Evolutionary conservation across 2,797 vertebrate species (phyloP).

Genomic region (Schizopygopsis malacanthus): DNA sequence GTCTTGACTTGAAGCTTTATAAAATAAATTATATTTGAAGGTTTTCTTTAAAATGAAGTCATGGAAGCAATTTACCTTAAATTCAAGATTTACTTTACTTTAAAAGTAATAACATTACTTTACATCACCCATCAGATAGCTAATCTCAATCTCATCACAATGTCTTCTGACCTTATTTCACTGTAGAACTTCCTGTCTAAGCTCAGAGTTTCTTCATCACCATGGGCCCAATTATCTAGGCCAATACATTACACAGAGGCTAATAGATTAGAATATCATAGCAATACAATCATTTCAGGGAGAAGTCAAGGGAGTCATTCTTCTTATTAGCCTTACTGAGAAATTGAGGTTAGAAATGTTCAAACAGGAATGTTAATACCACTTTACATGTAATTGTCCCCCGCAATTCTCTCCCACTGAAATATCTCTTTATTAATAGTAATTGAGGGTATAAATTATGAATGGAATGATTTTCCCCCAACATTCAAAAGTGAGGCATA

Average conservation of each 20-base stretch:
- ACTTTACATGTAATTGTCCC: constrained; percentile 98
- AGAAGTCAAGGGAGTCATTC: constrained; percentile 99
- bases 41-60: constrained; percentile 30
- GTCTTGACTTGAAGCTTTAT: constrained; percentile 19
- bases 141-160: constrained; percentile 71
- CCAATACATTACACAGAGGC: constrained; percentile 97
- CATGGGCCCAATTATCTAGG: constrained; percentile 94
- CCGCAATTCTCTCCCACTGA: constrained; percentile 88
- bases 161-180: constrained; percentile 57
- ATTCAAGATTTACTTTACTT: constrained; percentile 7
- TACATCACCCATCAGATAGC: constrained; percentile 16
- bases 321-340: constrained; percentile 99
- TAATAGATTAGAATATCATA: constrained; percentile 99
- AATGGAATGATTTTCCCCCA: constrained; percentile 97
- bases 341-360: constrained; percentile 99
- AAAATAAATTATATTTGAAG: constrained; percentile 32
- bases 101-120: constrained; percentile 17
- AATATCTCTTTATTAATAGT: constrained; percentile 99
- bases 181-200: constrained; percentile 58
- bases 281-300: constrained; percentile 99
- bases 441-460: constrained; percentile 99
- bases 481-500: constrained; percentile 92
- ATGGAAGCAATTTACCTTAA: constrained; percentile 34
- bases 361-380: constrained; percentile 99
- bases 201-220: constrained; percentile 61